phyloP scores from a whole-genome alignment of 2,888 invertebrate species.

The Drosophila prostipennis region DNA sequence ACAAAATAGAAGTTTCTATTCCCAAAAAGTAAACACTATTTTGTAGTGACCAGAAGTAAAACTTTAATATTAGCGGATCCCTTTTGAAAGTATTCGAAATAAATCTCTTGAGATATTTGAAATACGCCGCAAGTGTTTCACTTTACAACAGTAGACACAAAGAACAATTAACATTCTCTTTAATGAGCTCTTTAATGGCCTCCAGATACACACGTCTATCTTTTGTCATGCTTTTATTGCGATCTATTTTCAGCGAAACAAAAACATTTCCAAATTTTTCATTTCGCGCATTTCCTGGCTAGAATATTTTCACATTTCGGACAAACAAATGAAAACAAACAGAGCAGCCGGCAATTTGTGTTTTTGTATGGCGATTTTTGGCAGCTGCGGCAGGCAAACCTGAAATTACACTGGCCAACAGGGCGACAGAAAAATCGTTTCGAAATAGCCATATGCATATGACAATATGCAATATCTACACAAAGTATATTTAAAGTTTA shows the following conservation, averaged over 20 bases:
- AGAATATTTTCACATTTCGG: slow-evolving; percentile 34
- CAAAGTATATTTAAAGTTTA: too few species aligned
- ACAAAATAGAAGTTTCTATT: too few species aligned
- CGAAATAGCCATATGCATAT: too few species aligned
- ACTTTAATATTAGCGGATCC: not conserved
- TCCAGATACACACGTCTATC: slow-evolving; percentile 36
- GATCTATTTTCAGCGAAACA: slow-evolving; percentile 43
- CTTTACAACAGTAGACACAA: slow-evolving; percentile 23
- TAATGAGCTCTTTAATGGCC: slow-evolving; percentile 35
- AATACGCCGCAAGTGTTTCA: slow-evolving; percentile 14
- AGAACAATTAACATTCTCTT: slow-evolving; percentile 32
- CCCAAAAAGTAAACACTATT: not conserved
- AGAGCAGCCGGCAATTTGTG: slow-evolving; percentile 48
- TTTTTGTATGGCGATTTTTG: slow-evolving; percentile 49
- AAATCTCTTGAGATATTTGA: slow-evolving; percentile 2
- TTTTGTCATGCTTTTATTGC: slow-evolving; percentile 45
- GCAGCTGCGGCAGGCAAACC: slow-evolving; percentile 50
- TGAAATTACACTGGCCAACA: slow-evolving; percentile 22
- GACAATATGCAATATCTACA: too few species aligned
- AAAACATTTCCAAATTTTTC: slow-evolving; percentile 42
- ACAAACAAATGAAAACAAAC: slow-evolving; percentile 68
- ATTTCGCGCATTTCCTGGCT: slow-evolving; percentile 38
- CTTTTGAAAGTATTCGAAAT: not conserved
- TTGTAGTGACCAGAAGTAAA: not conserved
- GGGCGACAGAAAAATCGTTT: too few species aligned